Base-by-base conservation (phyloP, 2,888 invertebrate genomes). In the Rhagonycha lutea region DNA sequence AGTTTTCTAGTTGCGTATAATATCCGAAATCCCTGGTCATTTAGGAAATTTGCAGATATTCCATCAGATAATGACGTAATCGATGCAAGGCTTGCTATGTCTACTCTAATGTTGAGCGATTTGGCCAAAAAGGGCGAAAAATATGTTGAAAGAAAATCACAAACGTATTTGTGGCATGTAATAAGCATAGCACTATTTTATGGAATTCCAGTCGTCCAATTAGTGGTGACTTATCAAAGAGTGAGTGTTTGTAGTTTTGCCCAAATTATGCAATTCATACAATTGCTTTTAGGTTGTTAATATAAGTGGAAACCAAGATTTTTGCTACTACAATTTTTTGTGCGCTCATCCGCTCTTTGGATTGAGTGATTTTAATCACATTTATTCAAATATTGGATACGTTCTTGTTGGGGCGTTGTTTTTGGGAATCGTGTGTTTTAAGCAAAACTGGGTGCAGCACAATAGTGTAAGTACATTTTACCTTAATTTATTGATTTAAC, bases 241-340 rank as follows among this genome's bases (percentile, higher is more conserved):
- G 94, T 91, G 81, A 88, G 88, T 85, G 63, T 47, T 60, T 12
- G 18, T 29, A 10, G 9, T 18, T 8, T 86, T 86, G 9, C 85
- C 86, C 79, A 32, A n/a, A n/a, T 47, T 47, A n/a, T n/a, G 7
- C 3, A 32, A n/a, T 32, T n/a, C 85, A 86, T 75, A 88, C 7
- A 47, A 23, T 14, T 65, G 74, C 69, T 23, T 87, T 74, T 88
- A 95, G 92, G 91, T 95, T 0, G 88, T 96, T 2, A 92, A 94
- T 85, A 89, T 91, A 69, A 94, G 96, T 0, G 96, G 96, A 0
- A 92, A 96, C 86, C 93, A 95, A 83, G 96, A 97, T 86, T 89
- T 95, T 68, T 97, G 97, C 87, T 97, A 96, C 87, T 96, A 96
- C 88, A 97, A 97, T 88, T 96, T 96, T 88, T 88, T 94, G 62